Percentiles rank a stretch among this genome's conserved stretches.
These are phyloP conservation scores for Malacosoma neustria DNA, from an alignment of 2,888 invertebrate species.

Conservation along the genomic window DNA sequence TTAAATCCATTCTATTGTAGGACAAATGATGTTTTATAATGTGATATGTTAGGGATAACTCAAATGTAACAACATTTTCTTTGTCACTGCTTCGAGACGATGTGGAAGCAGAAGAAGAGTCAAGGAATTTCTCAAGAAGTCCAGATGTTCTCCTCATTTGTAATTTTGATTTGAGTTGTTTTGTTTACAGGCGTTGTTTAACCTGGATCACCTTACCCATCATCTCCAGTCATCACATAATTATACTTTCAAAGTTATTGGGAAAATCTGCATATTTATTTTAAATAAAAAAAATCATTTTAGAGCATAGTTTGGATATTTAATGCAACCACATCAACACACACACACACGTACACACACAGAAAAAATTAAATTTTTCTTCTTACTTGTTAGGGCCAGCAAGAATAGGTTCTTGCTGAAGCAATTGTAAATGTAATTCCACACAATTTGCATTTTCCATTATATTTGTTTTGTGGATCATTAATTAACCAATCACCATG, in stretches of 20 bases:
- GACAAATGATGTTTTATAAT: conserved; percentile 25
- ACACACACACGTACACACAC: background rate
- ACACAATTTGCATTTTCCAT: conserved; percentile 6
- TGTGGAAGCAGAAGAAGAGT: conserved; percentile 7
- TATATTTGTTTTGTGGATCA: conserved; percentile 6
- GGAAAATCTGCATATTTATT: background rate
- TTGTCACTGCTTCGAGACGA: conserved; percentile 3
- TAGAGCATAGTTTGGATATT: background rate
- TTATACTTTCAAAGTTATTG: background rate
- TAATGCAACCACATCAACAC: background rate
- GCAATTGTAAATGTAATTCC: conserved; percentile 3
- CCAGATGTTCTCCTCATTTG: conserved; percentile 7
- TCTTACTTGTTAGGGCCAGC: conserved; percentile 3
- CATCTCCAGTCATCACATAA: conserved; percentile 1
- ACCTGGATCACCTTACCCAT: conserved; percentile 6
- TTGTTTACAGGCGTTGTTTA: conserved; percentile 9
- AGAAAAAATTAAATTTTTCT: background rate
- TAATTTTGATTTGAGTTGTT: conserved; percentile 9
- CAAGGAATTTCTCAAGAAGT: conserved; percentile 7
- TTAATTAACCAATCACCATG: conserved; percentile 8
- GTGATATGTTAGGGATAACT: conserved; percentile 20
- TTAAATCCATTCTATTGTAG: no score
- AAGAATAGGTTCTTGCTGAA: conserved; percentile 4
- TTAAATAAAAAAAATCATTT: background rate
- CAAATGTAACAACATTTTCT: conserved; percentile 10